Conservation (phyloP, 2,113 vertebrate species). For the Collichthys lucidus region DNA sequence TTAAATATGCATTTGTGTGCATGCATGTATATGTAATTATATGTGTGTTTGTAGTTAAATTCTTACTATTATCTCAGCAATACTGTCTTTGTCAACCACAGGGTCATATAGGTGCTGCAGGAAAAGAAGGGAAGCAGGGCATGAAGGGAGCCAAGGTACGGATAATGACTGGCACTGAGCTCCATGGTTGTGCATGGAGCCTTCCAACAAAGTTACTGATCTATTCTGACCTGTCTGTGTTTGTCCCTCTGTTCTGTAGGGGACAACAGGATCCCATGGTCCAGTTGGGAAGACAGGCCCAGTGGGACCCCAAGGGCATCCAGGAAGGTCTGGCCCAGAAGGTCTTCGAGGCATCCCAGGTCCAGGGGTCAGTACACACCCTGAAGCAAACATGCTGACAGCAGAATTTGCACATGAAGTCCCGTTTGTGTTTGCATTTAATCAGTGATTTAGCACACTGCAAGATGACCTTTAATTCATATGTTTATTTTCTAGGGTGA, state of each 20-base stretch:
- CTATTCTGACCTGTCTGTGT: neutral
- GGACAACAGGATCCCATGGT: constrained; percentile 84
- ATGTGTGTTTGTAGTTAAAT: constrained; percentile 2
- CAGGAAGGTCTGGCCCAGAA: constrained; percentile 87
- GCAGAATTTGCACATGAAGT: neutral
- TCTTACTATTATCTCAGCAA: neutral
- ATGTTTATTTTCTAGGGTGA: constrained; percentile 86
- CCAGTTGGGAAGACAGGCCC: constrained; percentile 87
- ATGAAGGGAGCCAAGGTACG: constrained; percentile 91
- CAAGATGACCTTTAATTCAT: constrained; percentile 1
- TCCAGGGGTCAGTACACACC: constrained; percentile 86
- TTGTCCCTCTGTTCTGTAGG: constrained; percentile 77
- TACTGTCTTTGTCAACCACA: constrained; percentile 57
- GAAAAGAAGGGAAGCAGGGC: constrained; percentile 90
- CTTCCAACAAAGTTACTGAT: neutral
- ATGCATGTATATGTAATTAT: neutral
- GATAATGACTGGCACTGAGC: neutral
- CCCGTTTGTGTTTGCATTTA: neutral
- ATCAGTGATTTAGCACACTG: neutral
- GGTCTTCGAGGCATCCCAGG: constrained; percentile 93
- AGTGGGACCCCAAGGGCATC: constrained; percentile 87
- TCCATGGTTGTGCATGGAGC: neutral
- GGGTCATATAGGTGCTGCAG: constrained; percentile 86
- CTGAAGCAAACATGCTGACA: neutral
- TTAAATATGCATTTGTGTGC: neutral